Base-by-base conservation (phyloP, 2,888 invertebrate species). In the Caenorhabditis japonica region DNA sequence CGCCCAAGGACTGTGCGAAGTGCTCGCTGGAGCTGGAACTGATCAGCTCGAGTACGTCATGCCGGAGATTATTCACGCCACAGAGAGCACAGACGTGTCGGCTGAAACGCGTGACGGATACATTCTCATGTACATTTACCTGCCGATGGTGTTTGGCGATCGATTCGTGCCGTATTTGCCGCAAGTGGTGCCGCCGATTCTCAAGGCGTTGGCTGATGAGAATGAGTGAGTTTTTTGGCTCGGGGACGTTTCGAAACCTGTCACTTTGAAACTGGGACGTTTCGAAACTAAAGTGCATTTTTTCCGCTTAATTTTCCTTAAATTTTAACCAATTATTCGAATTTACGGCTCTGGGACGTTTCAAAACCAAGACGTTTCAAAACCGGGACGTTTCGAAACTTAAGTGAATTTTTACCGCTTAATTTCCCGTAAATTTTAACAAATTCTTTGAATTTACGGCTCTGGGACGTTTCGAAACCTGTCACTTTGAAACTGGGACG, bases 101-200 rank as follows among this genome's bases (percentile, higher is more conserved):
- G 76, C 99, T 0, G 95, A 96, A 89, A 97, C 99, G 1, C 94
- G 97, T 87, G 99, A 99, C 90, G 99, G 99, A 43, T 99, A 99
- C 90, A 96, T 99, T 75, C 96, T 99, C 95, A 95, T 99, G 94
- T 99, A 97, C 89, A 97, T 99, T 87, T 99, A 97, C 90, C 94
- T 99, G 92, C 99, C 99, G 2, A 93, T 93, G 72, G 95, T 96
- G 12, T 97, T 99, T 90, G 94, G 94, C 5, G 92, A 93, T 77
- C 94, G 95, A 88, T 99, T 99, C 89, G 93, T 94, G 1, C 94
- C 94, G 0, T 99, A 97, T 89, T 93, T 97, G 86, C 94, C 96
- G 0, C 94, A 94, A 88, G 97, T 99, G 84, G 94, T 99, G 85
- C 96, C 94, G 88, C 95, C 97, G 1, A 96, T 99, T 80, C 90